phyloP scores from a whole-genome alignment of 92 coral and sea anemone species.

The Galaxea fascicularis region DNA sequence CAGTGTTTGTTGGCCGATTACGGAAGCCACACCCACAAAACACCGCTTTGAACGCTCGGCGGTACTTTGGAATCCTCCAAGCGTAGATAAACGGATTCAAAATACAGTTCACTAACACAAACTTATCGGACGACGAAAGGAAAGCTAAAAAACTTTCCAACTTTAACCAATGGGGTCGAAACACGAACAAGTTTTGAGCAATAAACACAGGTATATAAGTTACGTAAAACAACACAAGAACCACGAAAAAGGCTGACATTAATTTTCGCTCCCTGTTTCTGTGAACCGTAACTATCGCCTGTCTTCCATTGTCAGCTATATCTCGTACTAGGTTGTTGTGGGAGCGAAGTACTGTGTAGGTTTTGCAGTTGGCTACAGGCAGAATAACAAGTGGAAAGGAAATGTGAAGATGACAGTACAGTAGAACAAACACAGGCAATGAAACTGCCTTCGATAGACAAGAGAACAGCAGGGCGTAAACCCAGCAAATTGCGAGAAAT shows the following conservation, averaged over 20 bases:
- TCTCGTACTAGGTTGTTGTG: conserved; percentile 22
- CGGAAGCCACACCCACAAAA: not conserved
- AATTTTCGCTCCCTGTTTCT: conserved; percentile 19
- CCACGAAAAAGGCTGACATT: conserved; percentile 14
- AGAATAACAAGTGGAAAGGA: conserved; percentile 47
- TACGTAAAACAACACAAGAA: conserved; percentile 21
- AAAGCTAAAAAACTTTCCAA: not conserved
- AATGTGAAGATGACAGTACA: conserved; percentile 57
- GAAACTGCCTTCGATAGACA: conserved; percentile 41
- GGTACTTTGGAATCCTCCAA: conserved; percentile 50
- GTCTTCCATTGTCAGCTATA: not conserved
- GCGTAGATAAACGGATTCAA: conserved; percentile 53
- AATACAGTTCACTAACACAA: conserved; percentile 48
- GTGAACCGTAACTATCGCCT: not conserved
- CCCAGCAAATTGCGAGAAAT: conserved; percentile 40
- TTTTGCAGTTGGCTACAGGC: conserved; percentile 40
- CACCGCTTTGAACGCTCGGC: conserved; percentile 29
- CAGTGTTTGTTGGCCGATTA: not conserved
- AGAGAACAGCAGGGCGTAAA: conserved; percentile 47
- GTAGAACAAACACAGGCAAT: not conserved
- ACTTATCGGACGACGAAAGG: conserved; percentile 13
- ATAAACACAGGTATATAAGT: conserved; percentile 7
- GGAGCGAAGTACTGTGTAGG: conserved; percentile 29
- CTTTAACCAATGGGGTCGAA: not conserved
- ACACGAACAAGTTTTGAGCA: not conserved